Conservation (phyloP, 2,113 vertebrate species). For the Actenoides hombroni region DNA sequence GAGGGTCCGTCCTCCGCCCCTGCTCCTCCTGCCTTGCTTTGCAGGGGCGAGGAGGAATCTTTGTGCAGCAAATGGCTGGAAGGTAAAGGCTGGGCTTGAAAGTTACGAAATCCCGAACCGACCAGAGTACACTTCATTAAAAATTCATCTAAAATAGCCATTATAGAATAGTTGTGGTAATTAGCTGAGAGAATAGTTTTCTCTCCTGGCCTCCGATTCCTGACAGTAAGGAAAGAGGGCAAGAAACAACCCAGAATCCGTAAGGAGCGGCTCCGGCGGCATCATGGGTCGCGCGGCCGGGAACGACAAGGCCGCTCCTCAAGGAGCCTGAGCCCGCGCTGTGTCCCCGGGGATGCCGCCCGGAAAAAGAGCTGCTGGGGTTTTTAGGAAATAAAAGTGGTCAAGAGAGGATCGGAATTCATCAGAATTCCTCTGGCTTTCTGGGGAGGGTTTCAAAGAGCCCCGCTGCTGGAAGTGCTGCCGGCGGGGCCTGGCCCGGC, state of each 20-base stretch:
- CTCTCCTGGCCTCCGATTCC: slow-evolving; percentile 46
- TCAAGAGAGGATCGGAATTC: accelerated
- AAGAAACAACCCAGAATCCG: slow-evolving; percentile 5
- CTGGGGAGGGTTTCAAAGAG: not conserved
- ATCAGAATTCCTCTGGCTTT: not conserved
- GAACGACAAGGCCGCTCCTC: accelerated
- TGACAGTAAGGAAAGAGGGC: slow-evolving; percentile 53
- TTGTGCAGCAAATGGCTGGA: slow-evolving; percentile 1
- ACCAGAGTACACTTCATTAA: slow-evolving; percentile 37
- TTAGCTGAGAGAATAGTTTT: slow-evolving; percentile 65
- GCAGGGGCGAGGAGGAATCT: not conserved
- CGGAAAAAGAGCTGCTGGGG: accelerated
- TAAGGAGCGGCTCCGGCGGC: not conserved
- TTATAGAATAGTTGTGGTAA: slow-evolving; percentile 53
- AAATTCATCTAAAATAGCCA: slow-evolving; percentile 65
- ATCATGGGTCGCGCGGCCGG: not conserved
- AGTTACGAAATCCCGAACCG: slow-evolving; percentile 30
- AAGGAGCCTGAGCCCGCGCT: accelerated
- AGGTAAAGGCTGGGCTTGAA: not conserved
- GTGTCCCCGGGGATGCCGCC: accelerated
- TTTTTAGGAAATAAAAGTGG: not conserved
- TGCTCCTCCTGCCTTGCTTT: not conserved
- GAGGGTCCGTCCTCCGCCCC: slow-evolving; percentile 21
- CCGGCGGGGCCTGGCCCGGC: not conserved
- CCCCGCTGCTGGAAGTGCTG: not conserved